Conservation (phyloP, 2,113 vertebrate genomes). For the Eclectus roratus region DNA sequence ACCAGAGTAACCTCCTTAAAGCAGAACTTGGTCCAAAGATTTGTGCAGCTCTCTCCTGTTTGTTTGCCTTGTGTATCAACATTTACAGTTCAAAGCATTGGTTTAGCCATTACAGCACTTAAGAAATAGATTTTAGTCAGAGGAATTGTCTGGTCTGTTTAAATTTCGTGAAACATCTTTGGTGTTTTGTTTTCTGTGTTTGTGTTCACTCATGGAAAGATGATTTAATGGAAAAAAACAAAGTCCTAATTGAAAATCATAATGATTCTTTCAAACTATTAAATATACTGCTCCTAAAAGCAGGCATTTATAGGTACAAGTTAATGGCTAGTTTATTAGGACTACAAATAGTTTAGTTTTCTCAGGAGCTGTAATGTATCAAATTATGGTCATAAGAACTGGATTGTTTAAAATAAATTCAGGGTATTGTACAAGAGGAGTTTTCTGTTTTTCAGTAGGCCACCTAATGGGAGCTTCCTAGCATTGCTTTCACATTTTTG, state of each 20-base stretch:
- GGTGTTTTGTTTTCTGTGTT: neutral
- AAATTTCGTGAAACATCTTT: neutral
- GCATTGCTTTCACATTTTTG: neutral
- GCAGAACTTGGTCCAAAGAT: conserved; percentile 28
- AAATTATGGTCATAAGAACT: neutral
- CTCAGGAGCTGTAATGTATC: neutral
- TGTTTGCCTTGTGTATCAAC: neutral
- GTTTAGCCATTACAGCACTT: neutral
- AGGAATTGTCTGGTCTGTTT: neutral
- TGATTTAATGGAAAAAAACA: neutral
- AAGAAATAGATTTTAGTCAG: neutral
- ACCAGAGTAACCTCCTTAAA: neutral
- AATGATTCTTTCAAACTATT: neutral
- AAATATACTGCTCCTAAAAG: neutral
- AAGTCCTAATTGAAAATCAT: neutral
- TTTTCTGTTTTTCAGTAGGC: neutral
- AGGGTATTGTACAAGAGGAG: neutral
- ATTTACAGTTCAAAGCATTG: neutral
- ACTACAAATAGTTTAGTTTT: neutral
- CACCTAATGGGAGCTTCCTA: neutral
- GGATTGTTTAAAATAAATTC: neutral
- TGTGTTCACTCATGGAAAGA: neutral
- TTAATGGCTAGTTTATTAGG: neutral
- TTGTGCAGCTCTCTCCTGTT: neutral
- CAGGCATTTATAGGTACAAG: neutral